phyloP scores from a whole-genome alignment of 2,113 vertebrate species.

The Lucifuga dentata region DNA sequence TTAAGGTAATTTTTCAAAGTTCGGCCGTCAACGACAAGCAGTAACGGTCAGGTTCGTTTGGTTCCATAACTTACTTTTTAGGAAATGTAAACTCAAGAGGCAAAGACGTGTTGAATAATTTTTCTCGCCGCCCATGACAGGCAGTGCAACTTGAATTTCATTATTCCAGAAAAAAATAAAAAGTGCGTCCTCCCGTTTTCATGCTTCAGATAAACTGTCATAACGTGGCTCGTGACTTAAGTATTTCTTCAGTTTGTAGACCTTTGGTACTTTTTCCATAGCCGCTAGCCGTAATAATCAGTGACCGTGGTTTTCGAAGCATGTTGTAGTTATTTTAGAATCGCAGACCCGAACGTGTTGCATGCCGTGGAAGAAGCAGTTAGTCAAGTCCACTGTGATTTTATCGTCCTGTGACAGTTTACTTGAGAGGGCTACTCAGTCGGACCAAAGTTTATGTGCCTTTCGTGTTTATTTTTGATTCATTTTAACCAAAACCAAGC shows the following conservation, averaged over 20 bases:
- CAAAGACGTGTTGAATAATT: conserved; percentile 4
- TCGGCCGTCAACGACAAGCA: conserved; percentile 12
- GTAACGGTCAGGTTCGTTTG: conserved; percentile 6
- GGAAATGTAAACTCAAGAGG: conserved; percentile 13
- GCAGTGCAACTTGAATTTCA: conserved; percentile 33
- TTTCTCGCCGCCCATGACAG: conserved; percentile 15
- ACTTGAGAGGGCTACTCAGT: conserved; percentile 90
- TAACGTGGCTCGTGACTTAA: conserved; percentile 89
- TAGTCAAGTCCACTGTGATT: conserved; percentile 87
- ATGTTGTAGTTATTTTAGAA: conserved; percentile 90
- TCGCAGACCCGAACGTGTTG: conserved; percentile 85
- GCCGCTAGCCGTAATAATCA: conserved; percentile 87
- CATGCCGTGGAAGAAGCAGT: conserved; percentile 89
- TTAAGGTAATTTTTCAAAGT: conserved; percentile 36
- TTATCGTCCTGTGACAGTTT: conserved; percentile 89
- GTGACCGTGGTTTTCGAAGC: conserved; percentile 92
- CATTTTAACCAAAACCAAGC: conserved; percentile 12
- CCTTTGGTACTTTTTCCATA: conserved; percentile 88
- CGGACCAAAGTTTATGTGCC: conserved; percentile 99
- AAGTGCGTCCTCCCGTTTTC: no score
- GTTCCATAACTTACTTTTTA: neutral
- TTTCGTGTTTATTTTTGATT: conserved; percentile 91
- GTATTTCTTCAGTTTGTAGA: conserved; percentile 87
- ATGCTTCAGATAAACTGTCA: conserved; percentile 68
- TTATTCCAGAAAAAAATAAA: conserved; percentile 27